Base-by-base conservation (phyloP, 2,888 invertebrate species). In the Desoria tigrina region DNA sequence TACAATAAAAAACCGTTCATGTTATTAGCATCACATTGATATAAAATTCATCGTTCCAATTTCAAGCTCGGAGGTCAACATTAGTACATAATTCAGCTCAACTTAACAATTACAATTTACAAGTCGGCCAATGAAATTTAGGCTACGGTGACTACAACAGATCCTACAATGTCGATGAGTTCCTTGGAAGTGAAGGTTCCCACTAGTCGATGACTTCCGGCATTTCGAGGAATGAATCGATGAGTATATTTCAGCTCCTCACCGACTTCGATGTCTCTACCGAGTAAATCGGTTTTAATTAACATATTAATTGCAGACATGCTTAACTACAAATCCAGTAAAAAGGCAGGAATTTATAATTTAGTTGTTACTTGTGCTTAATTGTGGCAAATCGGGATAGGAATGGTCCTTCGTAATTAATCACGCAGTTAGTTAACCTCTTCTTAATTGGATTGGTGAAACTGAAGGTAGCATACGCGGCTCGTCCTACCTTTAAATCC, bases 401-500 rank as follows among this genome's bases (percentile, higher is more conserved):
- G 2, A 88, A 88, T 0, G 88, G 85, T 0, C 89, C 89, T 65
- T 88, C 87, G 72, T 90, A 82, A 51, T 86, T 84, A 79, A 90
- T 87, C 78, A 85, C 85, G 78, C 90, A 89, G 9, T 85, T 82
- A 0, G 88, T 87, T 54, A 92, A 80, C 0, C 79, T 73, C 21
- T 80, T 82, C 63, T 86, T 84, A 73, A 91, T 79, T 0, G 91
- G 91, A 81, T 92, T 92, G 54, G 80, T 82, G 77, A 91, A 88
- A 2, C 86, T 83, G 18, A 89, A 81, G 1, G 81, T 82, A 0
- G 86, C 83, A 0, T 81, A 81, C 2, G 84, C 79, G 4, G 86
- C 82, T 78, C 84, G 81, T 2, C 83, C 85, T 11, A 86, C 79
- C 6, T 84, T 79, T 2, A 86, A 82, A 74, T 86, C 84, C n/a